A percentile compares a stretch with the other conserved stretches of the same genome.
Evolutionary conservation across 1,140 invertebrate species (phyloP).

Genomic region (Drosophila albomicans): DNA sequence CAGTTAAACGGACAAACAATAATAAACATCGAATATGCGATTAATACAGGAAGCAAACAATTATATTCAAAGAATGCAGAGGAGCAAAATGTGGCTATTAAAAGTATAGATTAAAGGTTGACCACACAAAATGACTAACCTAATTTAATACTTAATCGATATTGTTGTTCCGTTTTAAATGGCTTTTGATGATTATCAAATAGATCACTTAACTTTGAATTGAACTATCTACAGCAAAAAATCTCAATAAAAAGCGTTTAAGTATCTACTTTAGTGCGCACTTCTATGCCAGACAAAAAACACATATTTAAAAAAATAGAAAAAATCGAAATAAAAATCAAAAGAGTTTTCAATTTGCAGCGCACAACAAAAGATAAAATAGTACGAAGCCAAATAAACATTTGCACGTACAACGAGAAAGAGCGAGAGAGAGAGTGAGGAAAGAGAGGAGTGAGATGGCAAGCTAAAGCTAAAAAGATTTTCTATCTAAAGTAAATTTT

Average conservation of each 20-base stretch:
- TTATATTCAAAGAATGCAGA: not conserved
- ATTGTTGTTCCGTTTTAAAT: not conserved
- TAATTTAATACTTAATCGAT: not conserved
- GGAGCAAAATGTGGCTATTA: not conserved
- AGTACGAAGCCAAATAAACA: conserved; percentile 26
- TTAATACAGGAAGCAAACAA: conserved; percentile 27
- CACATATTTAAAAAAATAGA: not conserved
- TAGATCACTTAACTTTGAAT: not conserved
- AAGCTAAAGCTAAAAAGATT: conserved; percentile 20
- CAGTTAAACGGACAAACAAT: conserved; percentile 21
- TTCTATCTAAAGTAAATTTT: conserved; percentile 14
- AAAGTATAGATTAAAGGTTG: not conserved
- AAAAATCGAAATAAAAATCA: not conserved
- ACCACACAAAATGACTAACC: not conserved
- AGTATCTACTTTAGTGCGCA: not conserved
- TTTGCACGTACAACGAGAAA: not conserved
- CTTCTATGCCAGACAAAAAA: conserved; percentile 25
- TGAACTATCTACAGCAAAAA: conserved; percentile 4
- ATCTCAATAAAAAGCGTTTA: conserved; percentile 17
- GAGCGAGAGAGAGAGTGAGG: not conserved
- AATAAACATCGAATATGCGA: conserved; percentile 39
- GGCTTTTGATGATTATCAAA: too few relatives aligned
- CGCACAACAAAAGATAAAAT: conserved; percentile 14
- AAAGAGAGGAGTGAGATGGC: too few relatives aligned
- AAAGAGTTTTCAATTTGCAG: conserved; percentile 17